These are phyloP conservation scores for Lepus americanus DNA, from an alignment of 2,113 vertebrate genomes.

Conservation along the genomic window DNA sequence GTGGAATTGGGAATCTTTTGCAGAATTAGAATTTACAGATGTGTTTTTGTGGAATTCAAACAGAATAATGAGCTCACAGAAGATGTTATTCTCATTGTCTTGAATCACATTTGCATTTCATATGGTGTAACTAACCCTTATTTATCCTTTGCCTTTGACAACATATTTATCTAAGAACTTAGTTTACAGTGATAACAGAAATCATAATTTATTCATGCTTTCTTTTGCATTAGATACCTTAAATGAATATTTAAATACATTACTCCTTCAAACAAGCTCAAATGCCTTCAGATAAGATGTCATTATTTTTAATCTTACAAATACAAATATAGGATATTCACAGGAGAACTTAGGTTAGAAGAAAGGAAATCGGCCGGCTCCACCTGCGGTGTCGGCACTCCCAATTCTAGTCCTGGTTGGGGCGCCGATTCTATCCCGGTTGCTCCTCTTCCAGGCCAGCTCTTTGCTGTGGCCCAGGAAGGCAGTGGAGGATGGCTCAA, in stretches of 20 bases:
- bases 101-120: neutral
- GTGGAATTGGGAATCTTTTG: neutral
- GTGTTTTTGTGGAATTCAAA: neutral
- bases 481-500: too few relatives aligned
- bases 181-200: neutral
- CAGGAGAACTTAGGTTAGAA: neutral
- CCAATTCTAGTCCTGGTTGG: too few relatives aligned
- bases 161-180: neutral
- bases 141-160: neutral
- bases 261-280: neutral
- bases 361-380: neutral
- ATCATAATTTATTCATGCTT: neutral
- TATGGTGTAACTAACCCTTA: neutral
- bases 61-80: neutral
- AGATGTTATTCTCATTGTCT: neutral
- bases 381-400: too few relatives aligned
- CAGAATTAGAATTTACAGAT: neutral
- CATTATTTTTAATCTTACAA: neutral
- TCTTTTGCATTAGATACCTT: constrained; percentile 22
- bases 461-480: too few relatives aligned
- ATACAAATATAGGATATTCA: neutral
- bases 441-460: too few relatives aligned
- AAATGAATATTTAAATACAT: neutral
- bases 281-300: neutral
- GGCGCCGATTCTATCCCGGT: too few relatives aligned